Evolutionary conservation across 2,888 invertebrate genomes (phyloP).

Genomic region (Idaea biselata): DNA sequence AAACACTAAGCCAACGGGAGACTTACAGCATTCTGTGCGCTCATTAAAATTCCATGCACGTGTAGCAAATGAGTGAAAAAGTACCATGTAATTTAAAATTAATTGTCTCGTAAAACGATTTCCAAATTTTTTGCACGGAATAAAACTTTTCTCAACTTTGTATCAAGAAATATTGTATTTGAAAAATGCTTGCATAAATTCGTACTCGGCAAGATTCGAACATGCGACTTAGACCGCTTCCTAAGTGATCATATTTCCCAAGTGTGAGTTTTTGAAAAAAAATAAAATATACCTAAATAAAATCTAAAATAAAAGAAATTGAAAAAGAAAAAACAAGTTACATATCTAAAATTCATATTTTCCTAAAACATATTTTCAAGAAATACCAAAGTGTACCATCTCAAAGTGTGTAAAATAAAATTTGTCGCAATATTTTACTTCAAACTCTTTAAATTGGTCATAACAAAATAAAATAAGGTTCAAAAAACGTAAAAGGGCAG

Average conservation of each 20-base stretch:
- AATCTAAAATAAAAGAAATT: too few species aligned
- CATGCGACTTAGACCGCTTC: too few species aligned
- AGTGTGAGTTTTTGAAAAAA: too few species aligned
- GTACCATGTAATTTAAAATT: slow-evolving; percentile 25
- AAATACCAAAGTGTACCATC: slow-evolving; percentile 9
- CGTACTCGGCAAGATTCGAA: too few species aligned
- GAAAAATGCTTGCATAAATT: too few species aligned
- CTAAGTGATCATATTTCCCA: too few species aligned
- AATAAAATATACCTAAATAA: too few species aligned
- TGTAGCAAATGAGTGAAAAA: slow-evolving; percentile 27
- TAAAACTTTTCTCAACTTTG: slow-evolving; percentile 5
- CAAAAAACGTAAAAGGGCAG: slow-evolving; percentile 39
- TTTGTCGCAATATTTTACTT: slow-evolving; percentile 18
- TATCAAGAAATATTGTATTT: neutral
- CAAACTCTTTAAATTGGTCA: slow-evolving; percentile 33
- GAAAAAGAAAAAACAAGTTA: too few species aligned
- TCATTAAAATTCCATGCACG: slow-evolving; percentile 26
- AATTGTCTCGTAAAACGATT: slow-evolving; percentile 24
- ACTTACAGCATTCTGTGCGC: slow-evolving; percentile 22
- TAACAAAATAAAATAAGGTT: slow-evolving; percentile 33
- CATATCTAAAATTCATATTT: too few species aligned
- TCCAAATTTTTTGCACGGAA: slow-evolving; percentile 14
- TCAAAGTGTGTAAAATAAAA: slow-evolving; percentile 12
- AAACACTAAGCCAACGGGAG: slow-evolving; percentile 17
- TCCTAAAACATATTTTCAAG: too few species aligned